phyloP scores from a whole-genome alignment of 2,113 vertebrate species.

The Gadus macrocephalus region DNA sequence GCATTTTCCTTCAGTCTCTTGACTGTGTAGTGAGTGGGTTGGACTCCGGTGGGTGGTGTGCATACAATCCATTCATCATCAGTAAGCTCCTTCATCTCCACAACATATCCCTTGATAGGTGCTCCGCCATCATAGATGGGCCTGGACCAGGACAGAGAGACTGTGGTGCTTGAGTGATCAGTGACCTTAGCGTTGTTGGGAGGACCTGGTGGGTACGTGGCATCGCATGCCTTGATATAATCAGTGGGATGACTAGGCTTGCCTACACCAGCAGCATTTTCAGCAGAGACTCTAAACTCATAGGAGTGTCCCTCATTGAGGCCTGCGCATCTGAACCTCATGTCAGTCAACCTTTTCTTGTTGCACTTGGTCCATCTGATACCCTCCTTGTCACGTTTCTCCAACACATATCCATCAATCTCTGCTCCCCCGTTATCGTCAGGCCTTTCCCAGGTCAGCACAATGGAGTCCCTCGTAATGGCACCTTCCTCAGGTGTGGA shows the following conservation, averaged over 20 bases:
- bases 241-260: slow-evolving; percentile 84
- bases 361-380: slow-evolving; percentile 95
- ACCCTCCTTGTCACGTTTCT: slow-evolving; percentile 97
- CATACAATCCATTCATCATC: slow-evolving; percentile 88
- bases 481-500: slow-evolving; percentile 84
- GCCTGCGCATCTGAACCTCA: slow-evolving; percentile 86
- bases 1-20: slow-evolving; percentile 91
- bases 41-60: slow-evolving; percentile 83
- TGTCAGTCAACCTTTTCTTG: slow-evolving; percentile 88
- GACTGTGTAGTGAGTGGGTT: slow-evolving; percentile 84
- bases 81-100: slow-evolving; percentile 84
- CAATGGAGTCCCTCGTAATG: slow-evolving; percentile 91
- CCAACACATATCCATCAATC: slow-evolving; percentile 93
- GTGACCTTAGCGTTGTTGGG: slow-evolving; percentile 93
- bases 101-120: slow-evolving; percentile 83
- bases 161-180: slow-evolving; percentile 87
- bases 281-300: slow-evolving; percentile 93
- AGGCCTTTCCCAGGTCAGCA: slow-evolving; percentile 91
- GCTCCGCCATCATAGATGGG: slow-evolving; percentile 97
- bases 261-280: slow-evolving; percentile 94
- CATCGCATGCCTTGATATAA: slow-evolving; percentile 91
- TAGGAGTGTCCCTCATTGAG: slow-evolving; percentile 91
- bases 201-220: slow-evolving; percentile 88
- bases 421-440: slow-evolving; percentile 87
- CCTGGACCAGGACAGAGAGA: slow-evolving; percentile 89